Evolutionary conservation across 92 coral and sea anemone genomes (phyloP), one percentile per base, ranked within the genome.

Genomic region (Porites evermanni): DNA sequence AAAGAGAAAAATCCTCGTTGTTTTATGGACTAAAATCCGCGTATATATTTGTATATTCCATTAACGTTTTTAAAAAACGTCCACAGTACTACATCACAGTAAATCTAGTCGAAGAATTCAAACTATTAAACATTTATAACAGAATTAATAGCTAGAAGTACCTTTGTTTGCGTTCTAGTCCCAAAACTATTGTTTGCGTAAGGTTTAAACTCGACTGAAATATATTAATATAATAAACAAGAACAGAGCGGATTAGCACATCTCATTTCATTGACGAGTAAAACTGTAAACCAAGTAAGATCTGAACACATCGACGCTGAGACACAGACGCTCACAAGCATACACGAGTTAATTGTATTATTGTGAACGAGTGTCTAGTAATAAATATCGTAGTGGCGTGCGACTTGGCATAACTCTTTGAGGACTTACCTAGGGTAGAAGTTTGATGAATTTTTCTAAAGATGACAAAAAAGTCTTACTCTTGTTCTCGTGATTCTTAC

Each of bases 81-180:
- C 18, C 5, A 11, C 50, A 67, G 10, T 23, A 67, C 29, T 16
- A 67, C 16, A 67, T 23, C 14, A 9, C 11, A 19, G 26, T 67
- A 2, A 54, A 56, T 11, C 61, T 2, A 2, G 20, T 67, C 9
- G 12, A 53, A 58, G 67, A 56, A 70, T 70, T 70, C 44, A 9
- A 72, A 60, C n/a, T n/a, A 18, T 52, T 19, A 44, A 38, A 16
- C 21, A 32, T 56, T 68, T 19, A 18, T 32, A 10, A 14, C 70
- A 29, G 70, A 7, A 56, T 56, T 24, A 6, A 47, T 26, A 44
- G 63, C 16, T 50, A 17, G 21, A 59, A 52, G 11, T 50, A 17
- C 59, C 17, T 69, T 81, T 69, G 77, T 81, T 81, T 81, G 65
- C 69, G 4, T 56, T 81, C 77, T 56, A n/a, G 85, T 70, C 77